Evolutionary conservation across 2,888 invertebrate species (phyloP), one percentile per base, ranked within the genome.

Genomic region (Apodemia zela): DNA sequence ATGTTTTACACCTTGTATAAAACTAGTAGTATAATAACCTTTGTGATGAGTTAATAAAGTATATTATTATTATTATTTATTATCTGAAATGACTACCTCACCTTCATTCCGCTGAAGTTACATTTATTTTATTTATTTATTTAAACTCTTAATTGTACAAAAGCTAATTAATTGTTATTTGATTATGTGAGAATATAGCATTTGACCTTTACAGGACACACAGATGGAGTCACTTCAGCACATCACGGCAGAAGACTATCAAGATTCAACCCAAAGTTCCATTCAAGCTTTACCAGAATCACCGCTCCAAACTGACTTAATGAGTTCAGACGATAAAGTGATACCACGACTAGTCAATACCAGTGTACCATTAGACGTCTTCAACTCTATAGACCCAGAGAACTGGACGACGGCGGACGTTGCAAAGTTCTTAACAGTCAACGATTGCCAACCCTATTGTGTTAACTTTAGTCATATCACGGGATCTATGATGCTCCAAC

Each of bases 361-460:
- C 51, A 85, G 80, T 21, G 92, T 82, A 78, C 90, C 82, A 81
- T 81, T 85, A 84, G 93, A 82, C 73, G 83, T 79, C 80, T 92
- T 82, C 82, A 94, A 81, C 77, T 93, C 81, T 69, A 89, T 89
- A 0, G 87, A 89, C 8, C 89, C 89, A 1, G 89, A 87, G 59
- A 81, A 82, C 65, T 98, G 98, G 98, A 96, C 94, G 68, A 93
- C 96, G 0, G 70, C 79, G 69, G 98, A 98, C 80, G 98, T 98
- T 10, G 96, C 96, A 25, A 95, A 97, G 82, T 98, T 98, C 88
- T 93, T 98, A 62, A 94, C 96, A 60, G 95, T 97, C 57, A 98
- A 98, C 81, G 98, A 98, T 80, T 95, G 95, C 74, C 94, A 94
- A 64, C 94, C 95, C 11, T 95, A 95, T 79, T 95, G 95, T 75